Evolutionary conservation across 2,888 invertebrate genomes (phyloP), one percentile per base, ranked within the genome.

Genomic region (Scaeva pyrastri): DNA sequence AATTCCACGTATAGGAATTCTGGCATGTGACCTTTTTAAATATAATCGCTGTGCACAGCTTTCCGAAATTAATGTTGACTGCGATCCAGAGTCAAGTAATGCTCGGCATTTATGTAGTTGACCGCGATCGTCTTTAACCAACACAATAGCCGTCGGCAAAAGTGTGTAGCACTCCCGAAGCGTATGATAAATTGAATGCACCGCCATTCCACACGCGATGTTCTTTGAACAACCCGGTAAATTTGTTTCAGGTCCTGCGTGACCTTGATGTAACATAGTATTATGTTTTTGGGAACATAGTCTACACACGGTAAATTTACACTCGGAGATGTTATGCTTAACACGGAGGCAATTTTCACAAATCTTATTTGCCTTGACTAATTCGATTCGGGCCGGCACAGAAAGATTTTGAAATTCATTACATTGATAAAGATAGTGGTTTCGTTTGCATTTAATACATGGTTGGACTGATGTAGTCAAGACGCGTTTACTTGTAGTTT

Each of bases 21-120:
- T 76, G 7, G 76, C 48, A 26, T 72, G 56, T 4, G 12, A 43
- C 16, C 71, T 36, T 48, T 58, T 82, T 10, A 82, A 62, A 6
- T 50, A 14, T 19, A 68, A 48, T 0, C 45, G 26, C 12, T 76
- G 58, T 11, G 68, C 16, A 23, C 56, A 82, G 1, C 19, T n/a
- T 48, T 82, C 72, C 2, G 60, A 14, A 6, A 82, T 77, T 41
- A 77, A n/a, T 2, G 72, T 79, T n/a, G 71, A n/a, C 14, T 78
- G 78, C 14, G 71, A 71, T 5, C 71, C 78, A 2, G 62, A 71
- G 23, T 71, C 71, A 5, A 78, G 60, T 10, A 78, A 26, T 10
- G 64, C 70, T 56, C 71, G 21, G 23, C 78, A 78, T 50, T 52
- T 41, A 12, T 43, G 60, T 16, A 58, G 16, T 14, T 48, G 48